phyloP scores from a whole-genome alignment of 37 sponge, comb jelly and placozoan genomes.

The Crambe crambe region DNA sequence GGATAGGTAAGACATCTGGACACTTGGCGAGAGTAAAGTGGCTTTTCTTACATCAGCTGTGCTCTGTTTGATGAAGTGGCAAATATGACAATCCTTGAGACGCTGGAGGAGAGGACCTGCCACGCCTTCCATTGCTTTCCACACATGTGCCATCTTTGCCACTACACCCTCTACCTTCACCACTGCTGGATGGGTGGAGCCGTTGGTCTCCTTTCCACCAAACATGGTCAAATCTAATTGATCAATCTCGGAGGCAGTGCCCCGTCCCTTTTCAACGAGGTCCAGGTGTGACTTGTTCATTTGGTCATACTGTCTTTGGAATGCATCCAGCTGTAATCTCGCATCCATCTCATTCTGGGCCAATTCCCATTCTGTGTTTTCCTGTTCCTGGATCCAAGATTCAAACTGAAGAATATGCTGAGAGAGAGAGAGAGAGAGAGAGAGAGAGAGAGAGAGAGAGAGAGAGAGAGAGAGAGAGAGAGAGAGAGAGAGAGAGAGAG shows the following conservation, averaged over 20 bases:
- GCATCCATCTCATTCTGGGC: conserved; percentile 28
- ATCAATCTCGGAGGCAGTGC: conserved; percentile 1
- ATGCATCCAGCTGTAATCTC: conserved; percentile 36
- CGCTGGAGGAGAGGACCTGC: conserved; percentile 6
- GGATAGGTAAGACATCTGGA: not conserved
- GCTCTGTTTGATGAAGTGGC: conserved; percentile 22
- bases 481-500: conserved; percentile 43
- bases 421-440: conserved; percentile 37
- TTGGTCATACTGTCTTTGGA: conserved; percentile 43
- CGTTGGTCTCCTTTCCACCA: not conserved
- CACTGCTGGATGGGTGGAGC: conserved; percentile 2
- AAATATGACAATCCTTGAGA: conserved; percentile 37
- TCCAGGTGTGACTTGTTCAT: not conserved
- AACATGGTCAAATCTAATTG: conserved; percentile 37
- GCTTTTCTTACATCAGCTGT: conserved; percentile 11
- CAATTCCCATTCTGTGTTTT: conserved; percentile 17
- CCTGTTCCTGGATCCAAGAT: conserved; percentile 35
- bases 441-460: conserved; percentile 39
- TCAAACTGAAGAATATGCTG: not conserved
- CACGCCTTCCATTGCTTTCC: conserved; percentile 1
- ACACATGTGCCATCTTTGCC: not conserved
- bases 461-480: conserved; percentile 37
- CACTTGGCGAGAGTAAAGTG: not conserved
- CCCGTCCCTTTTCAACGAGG: conserved; percentile 20
- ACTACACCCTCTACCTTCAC: conserved; percentile 12